phyloP scores from a whole-genome alignment of 2,888 invertebrate species.

The Sarcophaga subvicina region DNA sequence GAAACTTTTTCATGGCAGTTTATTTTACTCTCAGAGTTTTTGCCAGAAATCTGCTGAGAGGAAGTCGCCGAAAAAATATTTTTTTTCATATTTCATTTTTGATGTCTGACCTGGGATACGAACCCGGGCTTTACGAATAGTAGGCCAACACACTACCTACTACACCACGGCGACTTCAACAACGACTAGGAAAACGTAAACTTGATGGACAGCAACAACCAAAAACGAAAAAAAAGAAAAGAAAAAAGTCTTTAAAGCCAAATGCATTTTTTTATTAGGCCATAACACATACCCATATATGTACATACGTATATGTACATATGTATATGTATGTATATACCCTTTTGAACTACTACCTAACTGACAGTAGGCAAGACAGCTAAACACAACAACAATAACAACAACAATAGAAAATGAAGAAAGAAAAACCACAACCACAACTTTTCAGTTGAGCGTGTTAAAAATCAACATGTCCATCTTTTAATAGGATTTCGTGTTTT shows the following conservation, averaged over 20 bases:
- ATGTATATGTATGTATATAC: not conserved
- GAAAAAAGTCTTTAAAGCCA: slow-evolving; percentile 18
- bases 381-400: not conserved
- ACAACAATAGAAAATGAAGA: no score
- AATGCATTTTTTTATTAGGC: slow-evolving; percentile 49
- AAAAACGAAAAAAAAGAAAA: slow-evolving; percentile 7
- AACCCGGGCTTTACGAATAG: no score
- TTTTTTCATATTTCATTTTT: no score
- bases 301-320: not conserved
- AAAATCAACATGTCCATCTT: slow-evolving; percentile 55
- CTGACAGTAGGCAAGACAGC: not conserved
- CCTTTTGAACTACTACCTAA: not conserved
- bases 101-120: no score
- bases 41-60: no score
- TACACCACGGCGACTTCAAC: no score
- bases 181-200: not conserved
- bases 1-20: no score
- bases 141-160: no score
- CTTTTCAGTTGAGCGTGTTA: slow-evolving; percentile 38
- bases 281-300: not conserved
- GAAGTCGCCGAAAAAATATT: no score
- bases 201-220: not conserved
- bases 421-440: slow-evolving; percentile 28
- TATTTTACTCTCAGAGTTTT: no score
- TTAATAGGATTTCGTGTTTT: not conserved